Percentiles rank a stretch among this genome's conserved stretches.
Evolutionary conservation across 2,888 invertebrate genomes (phyloP).

Genomic region (Petrophora chlorosata): DNA sequence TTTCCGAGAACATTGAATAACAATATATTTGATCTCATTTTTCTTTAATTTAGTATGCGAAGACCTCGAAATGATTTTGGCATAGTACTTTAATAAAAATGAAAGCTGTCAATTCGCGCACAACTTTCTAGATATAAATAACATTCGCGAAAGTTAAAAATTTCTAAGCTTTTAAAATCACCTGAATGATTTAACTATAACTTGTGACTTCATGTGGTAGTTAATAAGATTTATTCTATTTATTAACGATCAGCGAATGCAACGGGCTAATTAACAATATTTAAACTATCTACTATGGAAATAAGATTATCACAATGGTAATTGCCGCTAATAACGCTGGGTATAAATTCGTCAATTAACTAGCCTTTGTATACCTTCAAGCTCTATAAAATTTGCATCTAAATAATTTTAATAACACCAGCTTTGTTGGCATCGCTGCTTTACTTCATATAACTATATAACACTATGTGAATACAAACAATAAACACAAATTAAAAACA

Average conservation of each 20-base stretch:
- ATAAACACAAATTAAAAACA: constrained; percentile 8
- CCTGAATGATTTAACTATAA: too few relatives aligned
- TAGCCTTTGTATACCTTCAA: constrained; percentile 1
- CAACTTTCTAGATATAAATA: too few relatives aligned
- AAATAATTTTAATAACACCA: constrained; percentile 8
- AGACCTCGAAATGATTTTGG: too few relatives aligned
- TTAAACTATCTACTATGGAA: constrained; percentile 24
- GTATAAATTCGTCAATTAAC: constrained; percentile 12
- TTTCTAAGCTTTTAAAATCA: too few relatives aligned
- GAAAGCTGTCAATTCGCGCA: too few relatives aligned
- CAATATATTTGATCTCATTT: too few relatives aligned
- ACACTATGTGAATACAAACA: constrained; percentile 16
- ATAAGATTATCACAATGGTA: constrained; percentile 24
- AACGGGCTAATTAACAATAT: constrained; percentile 16
- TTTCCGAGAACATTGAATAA: too few relatives aligned
- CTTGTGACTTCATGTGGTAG: too few relatives aligned
- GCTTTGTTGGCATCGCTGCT: constrained; percentile 16
- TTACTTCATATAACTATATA: constrained; percentile 16
- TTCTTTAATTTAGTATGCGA: too few relatives aligned
- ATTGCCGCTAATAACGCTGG: constrained; percentile 10
- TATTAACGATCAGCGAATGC: not conserved
- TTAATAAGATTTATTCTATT: too few relatives aligned
- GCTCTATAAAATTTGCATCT: constrained; percentile 6
- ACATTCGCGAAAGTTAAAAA: too few relatives aligned
- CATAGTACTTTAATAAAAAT: too few relatives aligned